These are phyloP conservation scores for Bufo bufo DNA, from an alignment of 2,113 vertebrate genomes.

Conservation along the genomic window DNA sequence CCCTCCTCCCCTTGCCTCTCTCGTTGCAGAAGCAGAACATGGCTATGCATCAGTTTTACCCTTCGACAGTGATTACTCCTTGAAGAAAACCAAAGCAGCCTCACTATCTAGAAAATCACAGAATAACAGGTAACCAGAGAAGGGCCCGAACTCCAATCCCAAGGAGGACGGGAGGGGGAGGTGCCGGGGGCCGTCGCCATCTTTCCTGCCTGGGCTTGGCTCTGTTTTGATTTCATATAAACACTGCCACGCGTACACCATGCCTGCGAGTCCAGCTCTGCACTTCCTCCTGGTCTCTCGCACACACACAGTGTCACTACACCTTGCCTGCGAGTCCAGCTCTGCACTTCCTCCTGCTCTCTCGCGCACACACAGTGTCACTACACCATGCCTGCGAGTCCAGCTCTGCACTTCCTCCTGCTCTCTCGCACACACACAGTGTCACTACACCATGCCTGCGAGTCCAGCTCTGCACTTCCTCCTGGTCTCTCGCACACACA, in stretches of 20 bases:
- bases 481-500: too few species aligned
- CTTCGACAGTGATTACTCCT: constrained; percentile 89
- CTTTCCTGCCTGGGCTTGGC: constrained; percentile 79
- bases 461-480: too few species aligned
- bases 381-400: too few species aligned
- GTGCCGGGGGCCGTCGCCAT: constrained; percentile 70
- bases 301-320: neutral
- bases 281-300: neutral
- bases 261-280: constrained; percentile 61
- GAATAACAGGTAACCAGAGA: constrained; percentile 88
- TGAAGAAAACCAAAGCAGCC: constrained; percentile 93
- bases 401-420: too few species aligned
- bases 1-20: neutral
- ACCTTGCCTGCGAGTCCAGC: neutral
- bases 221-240: constrained; percentile 84
- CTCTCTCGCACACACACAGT: too few species aligned
- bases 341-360: too few species aligned
- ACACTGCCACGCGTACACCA: constrained; percentile 95
- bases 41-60: constrained; percentile 97
- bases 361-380: too few species aligned
- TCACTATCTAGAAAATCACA: constrained; percentile 89
- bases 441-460: too few species aligned
- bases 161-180: constrained; percentile 48
- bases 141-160: constrained; percentile 37
- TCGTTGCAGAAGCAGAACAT: constrained; percentile 91